Evolutionary conservation across 2,113 vertebrate genomes (phyloP).

Genomic region (Pogona vitticeps): DNA sequence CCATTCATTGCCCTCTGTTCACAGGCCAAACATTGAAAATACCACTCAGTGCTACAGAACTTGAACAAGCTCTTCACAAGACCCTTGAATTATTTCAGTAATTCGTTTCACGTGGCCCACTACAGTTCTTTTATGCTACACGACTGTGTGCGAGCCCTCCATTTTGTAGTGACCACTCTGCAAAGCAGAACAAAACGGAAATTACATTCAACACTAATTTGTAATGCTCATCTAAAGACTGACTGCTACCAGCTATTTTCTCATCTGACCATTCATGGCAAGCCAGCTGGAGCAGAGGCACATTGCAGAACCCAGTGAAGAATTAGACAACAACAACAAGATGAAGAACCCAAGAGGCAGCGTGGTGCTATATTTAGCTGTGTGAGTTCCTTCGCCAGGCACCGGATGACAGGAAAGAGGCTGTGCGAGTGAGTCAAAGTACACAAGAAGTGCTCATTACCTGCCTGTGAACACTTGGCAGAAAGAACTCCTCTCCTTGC

Average conservation of each 20-base stretch:
- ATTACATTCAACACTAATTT: not conserved
- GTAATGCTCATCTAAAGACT: constrained; percentile 10
- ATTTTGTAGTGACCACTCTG: not conserved
- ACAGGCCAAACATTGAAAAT: not conserved
- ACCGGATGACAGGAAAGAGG: constrained; percentile 30
- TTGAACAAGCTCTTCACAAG: not conserved
- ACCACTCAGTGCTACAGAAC: not conserved
- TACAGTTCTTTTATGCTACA: not conserved
- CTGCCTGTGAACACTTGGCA: constrained; percentile 38
- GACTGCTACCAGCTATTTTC: not conserved
- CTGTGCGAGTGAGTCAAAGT: constrained; percentile 40
- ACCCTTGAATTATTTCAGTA: not conserved
- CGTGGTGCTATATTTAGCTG: constrained; percentile 36
- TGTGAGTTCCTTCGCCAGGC: constrained; percentile 24
- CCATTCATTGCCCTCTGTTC: not conserved
- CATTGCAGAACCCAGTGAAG: constrained; percentile 24
- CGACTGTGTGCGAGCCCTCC: not conserved
- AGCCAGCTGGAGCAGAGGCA: not conserved
- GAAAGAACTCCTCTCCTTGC: not conserved
- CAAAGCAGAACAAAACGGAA: constrained; percentile 1
- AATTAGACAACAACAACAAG: constrained; percentile 17
- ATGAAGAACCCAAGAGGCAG: not conserved
- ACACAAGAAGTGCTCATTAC: constrained; percentile 29
- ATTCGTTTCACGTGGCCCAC: not conserved
- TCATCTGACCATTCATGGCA: constrained; percentile 29